Base-by-base conservation (phyloP, 2,113 vertebrate genomes). In the Podarcis muralis region DNA sequence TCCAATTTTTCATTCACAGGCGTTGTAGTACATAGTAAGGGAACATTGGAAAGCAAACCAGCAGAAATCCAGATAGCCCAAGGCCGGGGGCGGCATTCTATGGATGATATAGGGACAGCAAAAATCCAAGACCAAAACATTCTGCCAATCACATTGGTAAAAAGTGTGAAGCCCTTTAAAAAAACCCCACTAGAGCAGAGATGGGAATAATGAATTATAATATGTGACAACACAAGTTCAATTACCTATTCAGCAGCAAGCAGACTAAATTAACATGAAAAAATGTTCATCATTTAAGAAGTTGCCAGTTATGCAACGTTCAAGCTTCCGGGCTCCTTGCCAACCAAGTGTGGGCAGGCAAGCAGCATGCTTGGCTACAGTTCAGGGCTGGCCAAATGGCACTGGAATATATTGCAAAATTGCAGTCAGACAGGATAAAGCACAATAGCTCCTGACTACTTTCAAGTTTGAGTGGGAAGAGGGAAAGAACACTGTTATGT, bases 401-500 rank as follows among this genome's bases (percentile, higher is more conserved):
- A 84, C 9, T 66, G n/a, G 71, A 48, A 83, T 88, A 53, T 48
- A 88, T 37, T 76, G 53, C 27, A 35, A 83, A 83, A 69, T 53
- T 57, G 59, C 27, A 77, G 65, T 35, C n/a, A 69, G 72, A 69
- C 16, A 88, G 75, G 15, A 32, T 57, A 68, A 83, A 5, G 43
- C 81, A 78, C 59, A 83, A 35, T 78, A 68, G 22, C 18, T 48
- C 40, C 74, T 35, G 8, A 66, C 72, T 84, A 37, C 72, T 53
- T 88, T 88, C 72, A 53, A 35, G 76, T 88, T 32, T 78, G 43
- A 78, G 81, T 77, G 62, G 81, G 87, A 75, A 88, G 81, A 77
- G 53, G 43, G 40, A 76, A 8, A 71, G 43, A 77, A 84, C 32
- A 37, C 9, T 32, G n/a, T 62, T 20, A 83, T 83, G 37, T 83